Conservation (phyloP, 2,797 vertebrate species). For the Pantherophis alleghaniensis region DNA sequence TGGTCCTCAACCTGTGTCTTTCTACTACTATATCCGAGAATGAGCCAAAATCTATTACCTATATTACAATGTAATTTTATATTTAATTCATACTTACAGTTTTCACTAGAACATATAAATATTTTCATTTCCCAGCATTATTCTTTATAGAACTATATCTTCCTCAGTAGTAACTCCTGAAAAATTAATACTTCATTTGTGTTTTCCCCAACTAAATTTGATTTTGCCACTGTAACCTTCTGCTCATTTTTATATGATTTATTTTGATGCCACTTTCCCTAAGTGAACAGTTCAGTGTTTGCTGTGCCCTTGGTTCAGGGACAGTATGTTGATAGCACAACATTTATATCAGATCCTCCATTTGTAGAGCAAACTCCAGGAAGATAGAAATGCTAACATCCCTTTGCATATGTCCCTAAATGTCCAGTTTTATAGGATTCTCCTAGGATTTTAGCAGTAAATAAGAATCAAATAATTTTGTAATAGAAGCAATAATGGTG, state of each 20-base stretch:
- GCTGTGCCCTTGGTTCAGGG: not conserved
- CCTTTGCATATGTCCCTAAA: not conserved
- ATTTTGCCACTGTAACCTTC: not conserved
- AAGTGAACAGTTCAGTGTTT: not conserved
- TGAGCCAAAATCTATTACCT: not conserved
- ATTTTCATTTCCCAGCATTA: not conserved
- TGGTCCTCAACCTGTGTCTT: slow-evolving; percentile 11
- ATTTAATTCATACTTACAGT: not conserved
- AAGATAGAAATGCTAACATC: not conserved
- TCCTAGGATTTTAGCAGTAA: not conserved
- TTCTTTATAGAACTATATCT: not conserved
- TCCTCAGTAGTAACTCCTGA: not conserved
- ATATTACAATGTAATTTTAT: not conserved
- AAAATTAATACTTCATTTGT: not conserved
- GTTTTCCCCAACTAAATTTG: slow-evolving; percentile 28
- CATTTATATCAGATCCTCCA: not conserved
- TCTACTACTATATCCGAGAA: not conserved
- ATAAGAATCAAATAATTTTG: not conserved
- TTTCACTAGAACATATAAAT: not conserved
- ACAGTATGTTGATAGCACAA: not conserved
- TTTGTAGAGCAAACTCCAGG: not conserved
- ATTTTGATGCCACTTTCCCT: not conserved
- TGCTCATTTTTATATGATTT: not conserved
- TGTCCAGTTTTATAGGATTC: not conserved
- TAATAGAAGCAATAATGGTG: not conserved